phyloP scores from a whole-genome alignment of 2,113 vertebrate species.

The Cariama cristata region DNA sequence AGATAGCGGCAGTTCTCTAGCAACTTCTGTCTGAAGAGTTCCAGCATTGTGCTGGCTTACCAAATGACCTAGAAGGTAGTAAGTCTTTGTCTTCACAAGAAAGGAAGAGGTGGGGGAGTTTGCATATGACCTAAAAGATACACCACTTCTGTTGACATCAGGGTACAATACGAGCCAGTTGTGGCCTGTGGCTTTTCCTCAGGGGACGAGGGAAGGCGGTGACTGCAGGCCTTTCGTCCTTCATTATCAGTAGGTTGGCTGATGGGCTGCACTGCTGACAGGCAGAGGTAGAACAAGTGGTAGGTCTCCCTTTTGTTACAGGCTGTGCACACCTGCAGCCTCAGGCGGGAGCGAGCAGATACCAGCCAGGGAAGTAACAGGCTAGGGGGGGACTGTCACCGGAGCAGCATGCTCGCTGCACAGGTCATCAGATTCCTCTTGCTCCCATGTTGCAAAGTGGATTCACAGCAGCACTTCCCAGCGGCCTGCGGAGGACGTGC shows the following conservation, averaged over 20 bases:
- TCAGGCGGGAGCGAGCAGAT: rapidly evolving
- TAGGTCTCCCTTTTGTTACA: background rate
- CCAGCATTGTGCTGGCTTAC: background rate
- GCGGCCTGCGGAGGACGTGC: background rate
- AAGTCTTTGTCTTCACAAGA: background rate
- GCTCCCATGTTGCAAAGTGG: background rate
- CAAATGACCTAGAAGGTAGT: background rate
- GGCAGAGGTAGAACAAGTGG: background rate
- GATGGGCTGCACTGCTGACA: background rate
- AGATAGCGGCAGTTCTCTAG: background rate
- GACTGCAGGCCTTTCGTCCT: background rate
- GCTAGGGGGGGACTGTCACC: background rate
- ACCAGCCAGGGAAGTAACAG: background rate
- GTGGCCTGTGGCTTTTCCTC: background rate
- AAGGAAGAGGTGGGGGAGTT: background rate
- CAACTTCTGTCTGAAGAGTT: background rate
- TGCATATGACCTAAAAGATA: background rate
- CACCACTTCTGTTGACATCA: background rate
- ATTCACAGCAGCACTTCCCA: background rate
- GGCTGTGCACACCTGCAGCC: background rate
- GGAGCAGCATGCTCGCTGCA: background rate
- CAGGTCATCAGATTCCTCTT: background rate
- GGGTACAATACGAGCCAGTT: background rate
- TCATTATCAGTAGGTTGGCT: background rate
- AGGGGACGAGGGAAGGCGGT: background rate